Base-by-base conservation (phyloP, 1,140 invertebrate species). In the Bombus difficillimus region DNA sequence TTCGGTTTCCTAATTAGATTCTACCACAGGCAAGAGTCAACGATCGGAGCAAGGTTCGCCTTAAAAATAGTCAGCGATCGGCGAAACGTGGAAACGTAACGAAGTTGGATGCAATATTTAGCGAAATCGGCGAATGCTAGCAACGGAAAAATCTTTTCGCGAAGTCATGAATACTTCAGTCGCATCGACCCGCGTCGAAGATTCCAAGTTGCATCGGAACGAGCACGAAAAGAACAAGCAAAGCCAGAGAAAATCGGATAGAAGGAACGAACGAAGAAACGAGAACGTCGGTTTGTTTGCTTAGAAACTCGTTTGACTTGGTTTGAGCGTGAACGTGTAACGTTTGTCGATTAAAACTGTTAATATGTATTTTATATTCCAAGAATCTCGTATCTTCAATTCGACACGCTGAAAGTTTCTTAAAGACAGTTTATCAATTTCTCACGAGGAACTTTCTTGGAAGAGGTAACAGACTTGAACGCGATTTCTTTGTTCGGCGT, bases 151-250 rank as follows among this genome's bases (percentile, higher is more conserved):
- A 81, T 81, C 68, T 81, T 73, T 62, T 22, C n/a, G 8, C 6
- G 3, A 25, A 28, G 34, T 4, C 15, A 81, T 71, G 78, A 81
- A 73, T 73, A 73, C n/a, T 81, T 81, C 22, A 81, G 80, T 34
- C 10, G 2, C 13, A 73, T 81, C 80, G 80, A 73, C 9, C 53
- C 22, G 15, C 12, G n/a, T 6, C 0, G 28, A 81, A 73, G 53
- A 62, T 73, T 62, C n/a, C 28, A 62, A 43, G 15, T 3, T 28
- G 2, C 0, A 25, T 4, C 4, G 10, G 28, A 18, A 53, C 5
- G 15, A 53, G 18, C n/a, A 53, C 34, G n/a, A 13, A 53, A 15
- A 18, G n/a, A 64, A 64, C 12, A 64, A 12, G n/a, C 13, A 18
- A 15, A 34, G n/a, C 0, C 9, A n/a, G 13, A 39, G 12, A 6